Conservation (phyloP, 30 jellyfish, hydroid and myxozoan species). For the Clytia hemisphaerica region DNA sequence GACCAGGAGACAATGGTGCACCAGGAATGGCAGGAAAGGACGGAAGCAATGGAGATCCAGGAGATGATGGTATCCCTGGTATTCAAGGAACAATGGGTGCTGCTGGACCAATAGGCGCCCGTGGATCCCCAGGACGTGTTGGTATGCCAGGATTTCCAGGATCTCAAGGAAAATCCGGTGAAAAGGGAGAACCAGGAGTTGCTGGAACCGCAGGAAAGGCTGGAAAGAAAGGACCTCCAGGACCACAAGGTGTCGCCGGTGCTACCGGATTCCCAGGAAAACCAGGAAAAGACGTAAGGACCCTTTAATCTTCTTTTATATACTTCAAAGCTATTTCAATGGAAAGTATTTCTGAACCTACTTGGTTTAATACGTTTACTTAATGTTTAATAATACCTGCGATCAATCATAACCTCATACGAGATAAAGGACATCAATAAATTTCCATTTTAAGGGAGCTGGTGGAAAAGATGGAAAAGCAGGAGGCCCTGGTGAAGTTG, state of each 20-base stretch:
- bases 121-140: conserved; percentile 62
- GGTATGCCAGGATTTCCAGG: conserved; percentile 77
- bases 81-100: conserved; percentile 59
- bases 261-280: conserved; percentile 39
- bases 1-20: conserved; percentile 68
- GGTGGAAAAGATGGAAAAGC: conserved; percentile 48
- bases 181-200: conserved; percentile 44
- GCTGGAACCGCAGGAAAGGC: conserved; percentile 23
- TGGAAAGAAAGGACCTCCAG: conserved; percentile 49
- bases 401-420: too few species aligned
- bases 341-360: too few species aligned
- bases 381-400: too few species aligned
- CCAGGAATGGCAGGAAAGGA: conserved; percentile 58
- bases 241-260: conserved; percentile 63
- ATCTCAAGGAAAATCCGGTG: conserved; percentile 58
- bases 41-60: conserved; percentile 46
- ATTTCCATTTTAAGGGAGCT: conserved; percentile 50
- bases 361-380: too few species aligned
- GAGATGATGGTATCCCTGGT: conserved; percentile 69
- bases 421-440: too few species aligned
- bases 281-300: conserved; percentile 76
- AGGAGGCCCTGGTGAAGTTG: conserved; percentile 26
- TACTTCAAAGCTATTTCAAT: too few species aligned
- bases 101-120: conserved; percentile 53
- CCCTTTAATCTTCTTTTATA: not conserved